Percentiles rank a stretch among this genome's conserved stretches.
These are phyloP conservation scores for Spea multiplicata DNA, from an alignment of 2,113 vertebrate genomes.

Conservation along the genomic window DNA sequence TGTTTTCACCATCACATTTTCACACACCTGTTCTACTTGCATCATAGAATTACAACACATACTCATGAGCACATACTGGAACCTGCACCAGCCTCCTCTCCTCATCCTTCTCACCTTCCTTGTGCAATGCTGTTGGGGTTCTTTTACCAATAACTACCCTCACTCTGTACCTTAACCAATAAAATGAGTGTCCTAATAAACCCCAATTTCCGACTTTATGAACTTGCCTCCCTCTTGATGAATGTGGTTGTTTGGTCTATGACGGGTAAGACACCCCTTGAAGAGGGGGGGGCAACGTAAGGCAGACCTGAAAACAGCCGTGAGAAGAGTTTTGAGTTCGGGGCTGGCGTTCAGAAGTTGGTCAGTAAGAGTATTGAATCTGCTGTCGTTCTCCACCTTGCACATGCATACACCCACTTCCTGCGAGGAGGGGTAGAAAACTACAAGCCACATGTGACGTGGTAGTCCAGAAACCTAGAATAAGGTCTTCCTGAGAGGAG, in stretches of 20 bases:
- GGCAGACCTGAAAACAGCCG: slow-evolving; percentile 69
- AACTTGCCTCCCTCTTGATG: background rate
- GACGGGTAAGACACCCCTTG: slow-evolving; percentile 89
- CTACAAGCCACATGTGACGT: background rate
- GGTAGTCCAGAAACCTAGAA: too few relatives aligned
- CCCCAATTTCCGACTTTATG: background rate
- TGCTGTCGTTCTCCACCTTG: background rate
- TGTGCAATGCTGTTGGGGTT: too few relatives aligned
- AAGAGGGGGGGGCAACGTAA: slow-evolving; percentile 86
- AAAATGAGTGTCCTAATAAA: background rate
- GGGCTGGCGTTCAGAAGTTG: too few relatives aligned
- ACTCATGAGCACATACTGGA: too few relatives aligned
- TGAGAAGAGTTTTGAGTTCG: background rate
- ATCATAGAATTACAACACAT: too few relatives aligned
- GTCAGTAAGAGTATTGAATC: background rate
- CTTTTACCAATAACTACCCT: too few relatives aligned
- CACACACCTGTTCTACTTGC: too few relatives aligned
- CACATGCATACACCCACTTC: background rate
- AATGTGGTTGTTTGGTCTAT: slow-evolving; percentile 86
- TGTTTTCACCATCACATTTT: too few relatives aligned
- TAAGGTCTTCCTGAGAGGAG: too few relatives aligned
- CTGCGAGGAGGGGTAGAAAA: slow-evolving; percentile 17
- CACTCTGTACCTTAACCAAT: background rate
- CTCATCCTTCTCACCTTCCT: background rate
- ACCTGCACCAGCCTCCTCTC: background rate